These are phyloP conservation scores for Microplitis demolitor DNA, from an alignment of 1,140 invertebrate genomes.

Conservation along the genomic window DNA sequence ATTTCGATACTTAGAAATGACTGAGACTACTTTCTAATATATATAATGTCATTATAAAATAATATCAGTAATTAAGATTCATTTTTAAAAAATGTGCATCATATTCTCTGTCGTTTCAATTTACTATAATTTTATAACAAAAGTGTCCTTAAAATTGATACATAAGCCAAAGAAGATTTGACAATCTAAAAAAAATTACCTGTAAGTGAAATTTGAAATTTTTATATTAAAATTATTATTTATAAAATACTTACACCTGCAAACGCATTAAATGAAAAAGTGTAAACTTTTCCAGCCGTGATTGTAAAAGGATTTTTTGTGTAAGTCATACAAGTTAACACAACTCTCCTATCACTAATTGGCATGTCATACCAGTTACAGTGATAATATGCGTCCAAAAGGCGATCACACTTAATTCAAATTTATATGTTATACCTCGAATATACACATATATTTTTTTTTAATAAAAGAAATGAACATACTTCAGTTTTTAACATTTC, in stretches of 20 bases:
- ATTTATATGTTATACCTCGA: too few species aligned
- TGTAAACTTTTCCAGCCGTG: constrained; percentile 14
- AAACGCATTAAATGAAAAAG: constrained; percentile 2
- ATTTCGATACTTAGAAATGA: too few species aligned
- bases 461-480: not conserved
- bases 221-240: too few species aligned
- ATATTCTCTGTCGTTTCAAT: too few species aligned
- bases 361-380: constrained; percentile 18
- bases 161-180: not conserved
- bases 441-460: too few species aligned
- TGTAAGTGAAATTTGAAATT: too few species aligned
- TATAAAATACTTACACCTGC: not conserved
- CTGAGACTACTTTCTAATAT: too few species aligned
- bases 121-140: too few species aligned
- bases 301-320: constrained; percentile 8
- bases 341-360: not conserved
- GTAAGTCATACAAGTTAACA: constrained; percentile 16
- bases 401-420: not conserved
- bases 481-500: too few species aligned
- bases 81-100: too few species aligned
- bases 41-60: too few species aligned
- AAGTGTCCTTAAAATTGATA: not conserved
- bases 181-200: not conserved
- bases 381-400: constrained; percentile 13
- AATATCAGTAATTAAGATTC: too few species aligned